Base-by-base conservation (phyloP, 2,797 vertebrate species). In the Syngnathus rostellatus region DNA sequence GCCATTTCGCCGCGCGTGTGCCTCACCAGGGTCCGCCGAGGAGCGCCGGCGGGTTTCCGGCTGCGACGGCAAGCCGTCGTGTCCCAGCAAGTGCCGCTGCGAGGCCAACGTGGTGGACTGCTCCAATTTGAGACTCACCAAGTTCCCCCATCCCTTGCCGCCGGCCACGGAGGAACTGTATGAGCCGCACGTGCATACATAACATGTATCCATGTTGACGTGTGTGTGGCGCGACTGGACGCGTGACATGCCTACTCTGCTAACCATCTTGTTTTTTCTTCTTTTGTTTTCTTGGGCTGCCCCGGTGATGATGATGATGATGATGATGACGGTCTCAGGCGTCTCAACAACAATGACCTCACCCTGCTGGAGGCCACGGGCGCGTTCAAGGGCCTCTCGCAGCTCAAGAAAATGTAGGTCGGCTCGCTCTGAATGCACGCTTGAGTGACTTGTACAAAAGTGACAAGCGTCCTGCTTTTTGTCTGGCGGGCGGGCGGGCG, bases 301-400 rank as follows among this genome's bases (percentile, higher is more conserved):
- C 14, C 40, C 41, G 38, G n/a, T 25, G 62, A 65, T 54, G 53
- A 57, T 55, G 54, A 57, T n/a, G n/a, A n/a, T 37, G 25, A 57
- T 37, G 54, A 16, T 8, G 54, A 25, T 37, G 25, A 25, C 17
- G 25, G 11, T 77, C 38, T 0, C 77, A 98, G 97, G 67, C 94
- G 96, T 41, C 83, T 99, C 81, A 98, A 96, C 89, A 98, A 97
- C 90, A 99, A 99, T 6, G 97, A 99, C 81, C 94, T 99, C 75
- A 91, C 94, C 0, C 74, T 93, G 69, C 86, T 99, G 81, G 97
- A 99, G 82, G 93, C 95, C 79, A 98, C 95, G 0, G 94, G 96
- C 0, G 86, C 92, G 62, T 99, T 98, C 88, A 96, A 94, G 85
- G 94, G 93, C 62, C 93, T 99, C 54, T 80, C 91, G 0, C 94